These are phyloP conservation scores for Hydrocynus forskahlii DNA, from an alignment of 2,797 vertebrate genomes.

Conservation along the genomic window DNA sequence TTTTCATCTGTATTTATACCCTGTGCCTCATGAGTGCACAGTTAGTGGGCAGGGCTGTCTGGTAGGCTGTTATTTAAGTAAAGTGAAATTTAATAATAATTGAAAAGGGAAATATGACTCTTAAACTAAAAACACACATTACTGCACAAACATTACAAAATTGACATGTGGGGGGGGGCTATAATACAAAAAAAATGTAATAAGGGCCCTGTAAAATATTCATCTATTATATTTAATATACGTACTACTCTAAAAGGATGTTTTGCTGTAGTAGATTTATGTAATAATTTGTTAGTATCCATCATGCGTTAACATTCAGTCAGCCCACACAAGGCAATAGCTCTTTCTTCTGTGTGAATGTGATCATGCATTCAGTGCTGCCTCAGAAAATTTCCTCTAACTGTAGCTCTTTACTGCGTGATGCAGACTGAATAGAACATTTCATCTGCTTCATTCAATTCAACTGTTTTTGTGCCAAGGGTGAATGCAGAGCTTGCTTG, in stretches of 20 bases:
- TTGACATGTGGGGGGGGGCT: too few relatives aligned
- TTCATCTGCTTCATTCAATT: background rate
- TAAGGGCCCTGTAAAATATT: too few relatives aligned
- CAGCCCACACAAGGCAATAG: background rate
- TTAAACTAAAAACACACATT: too few relatives aligned
- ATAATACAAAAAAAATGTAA: too few relatives aligned
- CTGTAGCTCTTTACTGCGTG: conserved; percentile 3
- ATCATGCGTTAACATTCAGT: background rate
- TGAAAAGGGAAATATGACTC: too few relatives aligned
- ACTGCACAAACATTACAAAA: too few relatives aligned
- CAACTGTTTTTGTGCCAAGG: conserved; percentile 13
- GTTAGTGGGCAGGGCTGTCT: too few relatives aligned
- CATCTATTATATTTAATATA: too few relatives aligned
- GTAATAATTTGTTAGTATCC: background rate
- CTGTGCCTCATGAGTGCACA: too few relatives aligned
- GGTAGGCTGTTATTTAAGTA: too few relatives aligned
- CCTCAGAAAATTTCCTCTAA: conserved; percentile 12
- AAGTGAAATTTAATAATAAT: too few relatives aligned
- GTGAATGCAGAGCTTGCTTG: conserved; percentile 27
- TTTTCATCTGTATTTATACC: too few relatives aligned
- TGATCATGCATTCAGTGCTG: background rate
- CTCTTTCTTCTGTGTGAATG: background rate
- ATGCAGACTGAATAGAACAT: conserved; percentile 13
- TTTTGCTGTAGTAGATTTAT: background rate
- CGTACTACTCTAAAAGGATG: background rate